These are phyloP conservation scores for Pentamera pediparva DNA, from an alignment of 53 echinoderm and acorn worm genomes.

Conservation along the genomic window DNA sequence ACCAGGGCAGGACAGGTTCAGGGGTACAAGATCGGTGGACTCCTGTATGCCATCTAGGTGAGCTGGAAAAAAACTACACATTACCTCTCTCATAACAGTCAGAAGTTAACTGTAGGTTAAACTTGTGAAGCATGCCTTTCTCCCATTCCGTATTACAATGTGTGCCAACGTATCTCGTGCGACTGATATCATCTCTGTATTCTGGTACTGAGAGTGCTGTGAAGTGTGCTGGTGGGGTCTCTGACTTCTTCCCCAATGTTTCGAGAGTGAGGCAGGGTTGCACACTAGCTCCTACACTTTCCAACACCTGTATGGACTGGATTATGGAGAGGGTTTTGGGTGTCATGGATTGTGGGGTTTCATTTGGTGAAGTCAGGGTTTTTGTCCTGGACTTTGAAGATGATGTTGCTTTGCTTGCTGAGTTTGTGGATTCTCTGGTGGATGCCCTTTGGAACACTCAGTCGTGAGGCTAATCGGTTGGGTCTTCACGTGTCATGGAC, in stretches of 20 bases:
- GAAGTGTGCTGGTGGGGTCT: too few species aligned
- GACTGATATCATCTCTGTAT: too few species aligned
- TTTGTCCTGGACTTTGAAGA: neutral
- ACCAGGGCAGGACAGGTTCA: slow-evolving; percentile 69
- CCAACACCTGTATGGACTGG: neutral
- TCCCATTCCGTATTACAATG: too few species aligned
- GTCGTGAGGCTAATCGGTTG: neutral
- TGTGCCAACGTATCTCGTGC: too few species aligned
- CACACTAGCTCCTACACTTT: neutral
- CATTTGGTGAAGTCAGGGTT: neutral
- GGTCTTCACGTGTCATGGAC: neutral
- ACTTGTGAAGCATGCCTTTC: neutral
- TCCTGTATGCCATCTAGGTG: slow-evolving; percentile 72
- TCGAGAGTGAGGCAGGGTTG: neutral
- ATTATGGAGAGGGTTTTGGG: too few species aligned
- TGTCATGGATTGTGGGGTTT: neutral
- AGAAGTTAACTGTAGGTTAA: neutral
- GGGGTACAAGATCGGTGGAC: slow-evolving; percentile 77
- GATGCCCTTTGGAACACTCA: too few species aligned
- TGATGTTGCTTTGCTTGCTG: neutral
- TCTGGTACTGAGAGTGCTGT: too few species aligned
- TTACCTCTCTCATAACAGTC: neutral
- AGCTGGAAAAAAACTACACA: neutral
- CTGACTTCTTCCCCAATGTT: too few species aligned
- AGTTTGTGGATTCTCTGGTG: neutral